Evolutionary conservation across 2,888 invertebrate genomes (phyloP), one percentile per base, ranked within the genome.

Genomic region (Andrena flavipes): DNA sequence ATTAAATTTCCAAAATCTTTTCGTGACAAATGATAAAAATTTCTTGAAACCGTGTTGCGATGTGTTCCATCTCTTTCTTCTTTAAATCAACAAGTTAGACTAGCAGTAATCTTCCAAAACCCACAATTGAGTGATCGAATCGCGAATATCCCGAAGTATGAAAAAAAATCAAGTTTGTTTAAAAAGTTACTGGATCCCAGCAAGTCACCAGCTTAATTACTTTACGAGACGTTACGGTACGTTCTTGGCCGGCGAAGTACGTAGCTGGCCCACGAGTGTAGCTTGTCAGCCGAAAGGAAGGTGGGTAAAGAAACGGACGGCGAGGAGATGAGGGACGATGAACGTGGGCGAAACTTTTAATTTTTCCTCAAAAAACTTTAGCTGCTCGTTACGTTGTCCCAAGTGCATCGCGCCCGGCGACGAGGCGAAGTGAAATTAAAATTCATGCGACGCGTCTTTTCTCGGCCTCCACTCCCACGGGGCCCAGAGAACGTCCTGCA

Each of bases 351-450:
- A 88, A 91, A 91, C 88, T 92, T 92, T 91, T 91, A 91, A 93
- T 92, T 92, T 92, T 92, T 91, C 90, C 90, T 91, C 89, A 88
- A 91, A 92, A 92, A 93, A 92, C 91, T 92, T 91, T 88, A 89
- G 89, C 89, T 84, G 88, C 91, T 91, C 90, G 90, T 92, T 92
- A 92, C 89, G 87, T 87, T 89, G 90, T 90, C 88, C 88, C 85
- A 84, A 87, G 89, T 87, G 85, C 87, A 88, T 88, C 84, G 86
- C 82, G 82, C 80, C 59, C 71, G 82, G 67, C 83, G 73, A 77
- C 82, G 89, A 88, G 87, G 89, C 88, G 88, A 88, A 88, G 89
- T 87, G 77, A 90, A 92, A 92, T 92, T 91, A 92, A 92, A 91
- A 93, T 92, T 92, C 92, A 93, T 92, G 91, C 84, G 89, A 83